phyloP scores from a whole-genome alignment of 2,888 invertebrate species.

The Tridacna gigas region DNA sequence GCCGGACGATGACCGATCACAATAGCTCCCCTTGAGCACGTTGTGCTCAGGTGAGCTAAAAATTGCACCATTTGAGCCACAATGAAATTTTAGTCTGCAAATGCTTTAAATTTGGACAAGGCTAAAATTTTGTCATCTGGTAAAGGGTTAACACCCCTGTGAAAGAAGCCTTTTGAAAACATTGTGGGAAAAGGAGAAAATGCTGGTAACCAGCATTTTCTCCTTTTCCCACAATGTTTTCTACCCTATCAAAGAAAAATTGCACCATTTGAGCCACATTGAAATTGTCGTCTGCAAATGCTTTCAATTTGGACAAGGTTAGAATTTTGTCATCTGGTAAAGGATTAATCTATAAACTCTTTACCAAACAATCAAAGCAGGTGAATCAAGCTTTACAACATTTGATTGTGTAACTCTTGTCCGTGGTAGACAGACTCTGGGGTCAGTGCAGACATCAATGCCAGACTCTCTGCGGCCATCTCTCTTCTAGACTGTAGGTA shows the following conservation, averaged over 20 bases:
- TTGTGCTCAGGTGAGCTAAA: too few relatives aligned
- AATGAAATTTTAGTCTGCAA: too few relatives aligned
- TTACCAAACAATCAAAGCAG: neutral
- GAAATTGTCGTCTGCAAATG: neutral
- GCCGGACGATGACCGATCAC: too few relatives aligned
- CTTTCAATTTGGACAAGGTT: neutral
- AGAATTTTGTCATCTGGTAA: neutral
- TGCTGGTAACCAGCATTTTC: too few relatives aligned
- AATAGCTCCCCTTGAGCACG: too few relatives aligned
- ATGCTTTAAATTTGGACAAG: neutral
- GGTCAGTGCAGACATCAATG: constrained; percentile 21
- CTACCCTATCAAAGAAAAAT: neutral
- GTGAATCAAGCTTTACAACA: neutral
- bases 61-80: too few relatives aligned
- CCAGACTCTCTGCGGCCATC: constrained; percentile 34
- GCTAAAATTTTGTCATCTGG: neutral
- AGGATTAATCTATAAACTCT: neutral
- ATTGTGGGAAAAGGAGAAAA: too few relatives aligned
- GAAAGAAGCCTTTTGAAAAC: too few relatives aligned
- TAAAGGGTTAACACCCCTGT: neutral
- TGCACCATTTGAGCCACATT: neutral
- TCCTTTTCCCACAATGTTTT: too few relatives aligned
- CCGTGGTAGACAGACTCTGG: constrained; percentile 7
- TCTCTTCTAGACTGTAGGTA: constrained; percentile 25
- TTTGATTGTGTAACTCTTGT: neutral